These are phyloP conservation scores for Odobenus rosmarus DNA, from an alignment of 2,113 vertebrate genomes.

Conservation along the genomic window DNA sequence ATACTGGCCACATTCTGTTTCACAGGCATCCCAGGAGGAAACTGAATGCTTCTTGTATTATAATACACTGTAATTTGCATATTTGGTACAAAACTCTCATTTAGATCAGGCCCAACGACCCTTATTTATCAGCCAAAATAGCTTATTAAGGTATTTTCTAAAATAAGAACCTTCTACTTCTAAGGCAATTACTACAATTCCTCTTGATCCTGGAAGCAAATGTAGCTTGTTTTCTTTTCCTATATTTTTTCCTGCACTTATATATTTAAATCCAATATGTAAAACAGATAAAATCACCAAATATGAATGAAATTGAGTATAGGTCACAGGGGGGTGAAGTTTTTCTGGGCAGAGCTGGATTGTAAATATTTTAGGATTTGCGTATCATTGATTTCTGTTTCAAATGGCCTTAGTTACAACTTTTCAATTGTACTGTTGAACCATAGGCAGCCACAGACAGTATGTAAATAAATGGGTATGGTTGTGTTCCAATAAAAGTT, in stretches of 20 bases:
- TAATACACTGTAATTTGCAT: neutral
- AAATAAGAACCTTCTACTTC: neutral
- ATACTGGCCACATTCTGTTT: neutral
- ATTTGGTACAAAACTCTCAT: neutral
- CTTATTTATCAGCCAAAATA: neutral
- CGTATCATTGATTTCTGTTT: neutral
- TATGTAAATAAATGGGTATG: neutral
- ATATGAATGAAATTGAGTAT: neutral
- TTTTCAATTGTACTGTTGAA: neutral
- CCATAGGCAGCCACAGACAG: neutral
- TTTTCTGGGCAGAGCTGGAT: neutral
- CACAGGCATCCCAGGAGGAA: neutral
- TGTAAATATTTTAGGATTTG: neutral
- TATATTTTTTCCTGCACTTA: neutral
- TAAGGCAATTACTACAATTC: neutral
- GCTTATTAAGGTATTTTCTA: neutral
- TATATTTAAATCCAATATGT: neutral
- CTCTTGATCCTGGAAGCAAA: neutral
- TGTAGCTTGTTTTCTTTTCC: neutral
- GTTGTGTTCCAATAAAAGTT: neutral
- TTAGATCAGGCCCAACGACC: neutral
- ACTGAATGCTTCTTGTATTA: neutral
- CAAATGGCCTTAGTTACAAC: neutral
- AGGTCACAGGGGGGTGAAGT: neutral
- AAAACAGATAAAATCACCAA: neutral